Base-by-base conservation (phyloP, 2,888 invertebrate species). In the Hyles lineata region DNA sequence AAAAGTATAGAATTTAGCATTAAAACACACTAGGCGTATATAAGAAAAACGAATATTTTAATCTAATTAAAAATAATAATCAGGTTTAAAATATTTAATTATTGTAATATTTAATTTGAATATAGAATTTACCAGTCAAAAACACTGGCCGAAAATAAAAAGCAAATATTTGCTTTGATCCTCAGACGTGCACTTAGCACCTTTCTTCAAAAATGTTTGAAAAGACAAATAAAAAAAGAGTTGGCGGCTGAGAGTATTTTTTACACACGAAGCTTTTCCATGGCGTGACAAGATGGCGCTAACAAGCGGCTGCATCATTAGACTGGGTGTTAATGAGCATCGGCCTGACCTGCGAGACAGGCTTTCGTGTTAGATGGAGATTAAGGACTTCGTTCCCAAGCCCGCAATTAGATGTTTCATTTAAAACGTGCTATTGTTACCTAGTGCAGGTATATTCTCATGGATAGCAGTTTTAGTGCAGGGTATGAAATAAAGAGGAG, bases 301-400 rank as follows among this genome's bases (percentile, higher is more conserved):
- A 90, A 89, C 89, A 89, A 90, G 89, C 88, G 78, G 78, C 83
- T 85, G 87, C 89, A 88, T 91, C 90, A 90, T 91, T 90, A 91
- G 89, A 80, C 82, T 79, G 80, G 78, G 75, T 80, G 80, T 78
- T 90, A 90, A 90, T 89, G 89, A 90, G 89, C 78, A 76, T 72
- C 78, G 80, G 62, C 72, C 76, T 79, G 80, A 77, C 79, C 82
- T 80, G 63, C 67, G 63, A 32, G 70, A 35, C 29, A 23, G 43
- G 21, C 29, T 35, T 32, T 32, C 70, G 21, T 59, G 67, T 67
- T 67, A 67, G 67, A 67, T 67, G 23, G 50, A 50, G 67, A 67
- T 67, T 67, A 67, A 67, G 67, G 67, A 67, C 67, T 50, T 67
- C 23, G 23, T 67, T 67, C 67, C 67, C n/a, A 50, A 17, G 43